A percentile compares a stretch with the other conserved stretches of the same genome.
phyloP scores from a whole-genome alignment of 2,113 vertebrate genomes.

The Electrona antarctica region DNA sequence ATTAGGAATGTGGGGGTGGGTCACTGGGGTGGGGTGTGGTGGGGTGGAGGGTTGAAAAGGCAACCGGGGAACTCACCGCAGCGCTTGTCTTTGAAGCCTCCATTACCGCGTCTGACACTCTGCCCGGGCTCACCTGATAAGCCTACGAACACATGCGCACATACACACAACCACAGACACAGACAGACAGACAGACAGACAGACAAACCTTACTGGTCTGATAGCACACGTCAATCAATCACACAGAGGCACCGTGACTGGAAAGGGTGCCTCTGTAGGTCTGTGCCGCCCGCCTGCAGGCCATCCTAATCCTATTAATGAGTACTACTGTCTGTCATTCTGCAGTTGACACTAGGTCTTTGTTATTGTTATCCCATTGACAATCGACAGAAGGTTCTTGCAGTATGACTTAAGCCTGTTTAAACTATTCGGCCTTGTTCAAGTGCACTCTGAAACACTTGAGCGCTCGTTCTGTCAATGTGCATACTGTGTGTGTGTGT shows the following conservation, averaged over 20 bases:
- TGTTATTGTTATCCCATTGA: too few relatives aligned
- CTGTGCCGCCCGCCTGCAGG: not conserved
- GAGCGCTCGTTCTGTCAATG: slow-evolving; percentile 19
- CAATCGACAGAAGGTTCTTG: slow-evolving; percentile 26
- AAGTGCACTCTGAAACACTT: slow-evolving; percentile 1
- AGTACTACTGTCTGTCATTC: not conserved
- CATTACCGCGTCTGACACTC: slow-evolving; percentile 83
- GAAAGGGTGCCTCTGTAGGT: slow-evolving; percentile 6
- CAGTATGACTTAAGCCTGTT: slow-evolving; percentile 9
- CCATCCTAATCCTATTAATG: slow-evolving; percentile 17
- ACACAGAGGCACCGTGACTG: slow-evolving; percentile 26
- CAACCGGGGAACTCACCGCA: slow-evolving; percentile 81
- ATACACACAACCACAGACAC: slow-evolving; percentile 59
- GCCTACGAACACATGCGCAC: slow-evolving; percentile 81
- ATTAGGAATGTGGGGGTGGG: not conserved
- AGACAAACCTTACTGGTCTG: slow-evolving; percentile 57
- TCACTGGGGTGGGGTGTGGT: too few relatives aligned
- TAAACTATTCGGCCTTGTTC: slow-evolving; percentile 14
- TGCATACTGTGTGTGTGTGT: slow-evolving; percentile 10
- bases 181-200: slow-evolving; percentile 44
- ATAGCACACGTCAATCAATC: slow-evolving; percentile 33
- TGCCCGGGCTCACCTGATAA: slow-evolving; percentile 84
- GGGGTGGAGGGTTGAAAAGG: slow-evolving; percentile 50
- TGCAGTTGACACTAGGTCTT: not conserved
- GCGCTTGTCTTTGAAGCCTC: slow-evolving; percentile 84